Evolutionary conservation across 1,140 invertebrate genomes (phyloP).

Genomic region (Drosophila obscura): DNA sequence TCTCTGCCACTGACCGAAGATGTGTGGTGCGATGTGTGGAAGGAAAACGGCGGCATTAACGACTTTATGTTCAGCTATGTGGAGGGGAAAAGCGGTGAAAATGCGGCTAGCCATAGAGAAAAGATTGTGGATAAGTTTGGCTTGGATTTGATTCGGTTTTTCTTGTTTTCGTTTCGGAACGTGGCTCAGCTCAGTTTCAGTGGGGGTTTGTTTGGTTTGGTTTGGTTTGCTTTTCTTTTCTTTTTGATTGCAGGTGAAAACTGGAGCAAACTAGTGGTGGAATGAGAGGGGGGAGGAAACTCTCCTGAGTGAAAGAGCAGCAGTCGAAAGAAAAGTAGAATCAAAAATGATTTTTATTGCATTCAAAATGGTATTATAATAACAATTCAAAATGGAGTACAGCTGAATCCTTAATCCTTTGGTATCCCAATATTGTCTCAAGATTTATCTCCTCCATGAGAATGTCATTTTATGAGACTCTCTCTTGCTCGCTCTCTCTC

Average conservation of each 20-base stretch:
- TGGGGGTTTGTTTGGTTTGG: constrained; percentile 16
- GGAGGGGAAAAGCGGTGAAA: constrained; percentile 2
- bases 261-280: constrained; percentile 20
- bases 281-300: constrained; percentile 21
- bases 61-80: constrained; percentile 61
- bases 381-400: no score
- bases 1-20: constrained; percentile 1
- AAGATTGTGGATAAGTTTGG: constrained; percentile 49
- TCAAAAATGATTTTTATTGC: no score
- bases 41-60: constrained; percentile 58
- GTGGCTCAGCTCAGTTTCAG: constrained; percentile 26
- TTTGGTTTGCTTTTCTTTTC: constrained; percentile 27
- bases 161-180: constrained; percentile 20
- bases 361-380: no score
- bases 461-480: constrained; percentile 30
- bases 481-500: no score
- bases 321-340: constrained; percentile 2
- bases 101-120: constrained; percentile 12
- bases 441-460: background rate
- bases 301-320: constrained; percentile 8
- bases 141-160: constrained; percentile 47
- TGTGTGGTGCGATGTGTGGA: constrained; percentile 41
- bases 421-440: no score
- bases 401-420: no score
- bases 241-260: constrained; percentile 40